These are phyloP conservation scores for Dicyrtomina minuta DNA, from an alignment of 2,888 invertebrate genomes.

Conservation along the genomic window DNA sequence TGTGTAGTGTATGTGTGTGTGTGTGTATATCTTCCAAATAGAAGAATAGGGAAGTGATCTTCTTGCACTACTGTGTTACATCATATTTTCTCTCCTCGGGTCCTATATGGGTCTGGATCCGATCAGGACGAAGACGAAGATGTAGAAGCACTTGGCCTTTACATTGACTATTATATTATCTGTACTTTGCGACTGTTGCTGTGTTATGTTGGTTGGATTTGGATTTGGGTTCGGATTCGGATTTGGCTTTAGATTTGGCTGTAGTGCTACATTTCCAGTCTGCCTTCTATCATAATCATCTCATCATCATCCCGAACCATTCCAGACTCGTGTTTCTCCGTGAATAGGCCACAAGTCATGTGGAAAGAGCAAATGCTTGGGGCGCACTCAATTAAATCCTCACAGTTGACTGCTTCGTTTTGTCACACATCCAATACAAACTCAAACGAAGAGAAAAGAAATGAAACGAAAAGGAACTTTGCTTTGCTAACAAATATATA, in stretches of 20 bases:
- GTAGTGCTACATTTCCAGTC: too few species aligned
- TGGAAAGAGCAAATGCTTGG: constrained; percentile 42
- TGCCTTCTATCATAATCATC: constrained; percentile 4
- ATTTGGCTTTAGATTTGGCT: not conserved
- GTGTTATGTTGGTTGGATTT: not conserved
- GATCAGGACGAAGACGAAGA: too few species aligned
- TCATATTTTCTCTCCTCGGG: too few species aligned
- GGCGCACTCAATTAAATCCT: constrained; percentile 48
- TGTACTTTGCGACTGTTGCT: not conserved
- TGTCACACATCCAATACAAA: constrained; percentile 34
- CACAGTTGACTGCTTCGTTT: constrained; percentile 43
- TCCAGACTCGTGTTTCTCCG: constrained; percentile 25
- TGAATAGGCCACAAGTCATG: constrained; percentile 38
- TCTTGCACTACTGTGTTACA: too few species aligned
- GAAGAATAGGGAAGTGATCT: too few species aligned
- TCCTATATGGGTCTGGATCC: too few species aligned
- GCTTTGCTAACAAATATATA: constrained; percentile 6
- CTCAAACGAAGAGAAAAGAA: not conserved
- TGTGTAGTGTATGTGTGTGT: too few species aligned
- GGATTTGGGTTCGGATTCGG: not conserved
- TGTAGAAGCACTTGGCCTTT: not conserved
- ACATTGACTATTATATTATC: not conserved
- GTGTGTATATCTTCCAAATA: too few species aligned
- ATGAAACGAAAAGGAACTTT: constrained; percentile 1
- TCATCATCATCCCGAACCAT: constrained; percentile 2